Evolutionary conservation across 1,140 invertebrate genomes (phyloP), one percentile per base, ranked within the genome.

Genomic region (Conus ventricosus): DNA sequence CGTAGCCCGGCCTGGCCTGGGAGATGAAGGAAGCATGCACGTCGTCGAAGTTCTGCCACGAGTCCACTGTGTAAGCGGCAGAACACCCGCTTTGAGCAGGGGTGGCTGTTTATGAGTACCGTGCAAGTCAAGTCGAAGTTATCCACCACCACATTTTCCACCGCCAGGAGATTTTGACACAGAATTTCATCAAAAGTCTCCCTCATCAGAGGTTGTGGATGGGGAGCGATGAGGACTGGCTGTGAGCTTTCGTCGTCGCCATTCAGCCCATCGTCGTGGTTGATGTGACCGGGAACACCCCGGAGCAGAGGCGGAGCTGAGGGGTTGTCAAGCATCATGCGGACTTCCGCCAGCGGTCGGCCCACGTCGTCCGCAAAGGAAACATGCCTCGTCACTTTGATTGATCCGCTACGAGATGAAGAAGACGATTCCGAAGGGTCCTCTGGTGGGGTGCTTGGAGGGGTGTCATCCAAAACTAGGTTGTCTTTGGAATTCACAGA

Each of bases 341-440:
- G 94, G 85, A 97, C 96, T 91, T 98, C 97, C 63, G 97, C 97
- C 23, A 99, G 95, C 1, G 97, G 97, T 71, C 97, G 96, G 2
- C 98, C 98, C 93, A 97, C 97, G 92, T 98, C 98, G 93, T 99
- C 98, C 0, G 98, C 98, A 94, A 99, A 99, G 0, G 98, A 97
- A 2, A 99, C 98, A 89, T 96, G 96, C 95, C 99, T 99, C 51
- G 93, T 98, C 98, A 76, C 94, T 93, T 88, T 95, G 55, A 89
- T 87, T 13, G 91, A 91, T 4, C 92, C 93, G 5, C 81, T 81
- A 15, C 91, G 91, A 82, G 91, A 67, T 90, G 86, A 15, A 89
- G 78, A 13, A 71, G 57, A 20, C 13, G 67, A 23, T 20, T 71
- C 67, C 39, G 39, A 39, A 39, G 39, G 39, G 39, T 39, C 39